Base-by-base conservation (phyloP, 2,113 vertebrate genomes). In the Seriola dumerili region DNA sequence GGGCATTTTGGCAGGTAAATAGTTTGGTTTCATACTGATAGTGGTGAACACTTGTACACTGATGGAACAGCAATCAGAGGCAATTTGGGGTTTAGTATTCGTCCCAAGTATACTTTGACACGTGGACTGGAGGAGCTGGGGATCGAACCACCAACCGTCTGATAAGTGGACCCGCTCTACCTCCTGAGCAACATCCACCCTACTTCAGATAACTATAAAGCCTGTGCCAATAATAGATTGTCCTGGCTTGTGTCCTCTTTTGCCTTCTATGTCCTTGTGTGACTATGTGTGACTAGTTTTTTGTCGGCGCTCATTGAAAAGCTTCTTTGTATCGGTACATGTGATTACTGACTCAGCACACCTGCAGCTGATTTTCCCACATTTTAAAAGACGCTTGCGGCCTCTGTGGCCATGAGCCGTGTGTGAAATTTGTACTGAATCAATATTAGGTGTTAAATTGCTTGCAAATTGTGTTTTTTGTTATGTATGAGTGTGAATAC, bases 361-460 rank as follows among this genome's bases (percentile, higher is more conserved):
- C 59, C 66, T 79, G 11, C 38, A 36, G 14, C 46, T 67, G n/a
- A 55, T 75, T 72, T 63, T 61, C 4, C 7, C 8, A 29, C 42
- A 74, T 5, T 52, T 57, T 77, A 1, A 70, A 68, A 68, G 46
- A 40, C 13, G 21, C 14, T 36, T 14, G 32, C n/a, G 62, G 61
- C 46, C 54, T 64, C 52, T 66, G 46, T 40, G 52, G 62, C 21
- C 50, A 32, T 7, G 36, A 74, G 34, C 38, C 11, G 29, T 13
- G 4, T 46, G 16, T 64, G 23, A 25, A 25, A 25, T 66, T 58
- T 59, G 1, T 73, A 36, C 61, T 48, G 58, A 79, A 44, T 34
- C 13, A 57, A 72, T 58, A 54, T 79, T 38, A 38, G 38, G 40
- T 69, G 64, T 38, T 72, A 40, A 71, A 72, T 64, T 40, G 16